These are phyloP conservation scores for Cancer borealis DNA, from an alignment of 2,888 invertebrate genomes.

Conservation along the genomic window DNA sequence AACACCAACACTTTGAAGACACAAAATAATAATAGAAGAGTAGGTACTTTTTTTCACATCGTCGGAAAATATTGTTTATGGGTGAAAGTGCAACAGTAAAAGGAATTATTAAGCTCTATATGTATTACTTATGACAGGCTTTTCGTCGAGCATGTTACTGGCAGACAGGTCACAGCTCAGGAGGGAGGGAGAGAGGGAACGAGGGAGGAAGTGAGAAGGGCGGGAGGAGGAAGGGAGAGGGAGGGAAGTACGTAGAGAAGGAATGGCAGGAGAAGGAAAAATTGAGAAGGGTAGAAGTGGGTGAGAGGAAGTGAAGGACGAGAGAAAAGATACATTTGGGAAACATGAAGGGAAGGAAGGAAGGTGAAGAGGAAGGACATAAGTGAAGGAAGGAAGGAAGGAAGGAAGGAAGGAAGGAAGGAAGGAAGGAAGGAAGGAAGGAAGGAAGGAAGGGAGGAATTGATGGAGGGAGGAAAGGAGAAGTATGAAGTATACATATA, in stretches of 20 bases:
- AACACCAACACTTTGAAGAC: not conserved
- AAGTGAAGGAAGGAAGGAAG: slow-evolving; percentile 35
- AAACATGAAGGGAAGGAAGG: slow-evolving; percentile 44
- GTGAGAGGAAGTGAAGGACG: not conserved
- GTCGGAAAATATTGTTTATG: not conserved
- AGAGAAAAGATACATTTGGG: slow-evolving; percentile 12
- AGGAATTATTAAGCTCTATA: not conserved
- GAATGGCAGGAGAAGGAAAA: not conserved
- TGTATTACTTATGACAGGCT: not conserved
- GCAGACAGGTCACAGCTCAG: slow-evolving; percentile 7
- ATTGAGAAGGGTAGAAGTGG: slow-evolving; percentile 7
- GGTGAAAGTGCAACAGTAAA: not conserved
- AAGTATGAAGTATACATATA: not conserved
- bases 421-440: not conserved
- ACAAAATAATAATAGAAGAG: not conserved
- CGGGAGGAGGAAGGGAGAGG: slow-evolving; percentile 9
- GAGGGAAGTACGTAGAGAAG: slow-evolving; percentile 20
- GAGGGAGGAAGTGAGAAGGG: slow-evolving; percentile 21
- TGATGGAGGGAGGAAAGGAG: slow-evolving; percentile 18
- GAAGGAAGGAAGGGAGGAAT: slow-evolving; percentile 22
- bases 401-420: not conserved
- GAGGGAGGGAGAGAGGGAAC: not conserved
- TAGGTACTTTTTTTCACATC: not conserved
- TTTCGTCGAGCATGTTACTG: slow-evolving; percentile 2
- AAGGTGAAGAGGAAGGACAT: slow-evolving; percentile 6